A percentile compares a stretch with the other conserved stretches of the same genome.
Evolutionary conservation across 2,797 vertebrate species (phyloP).

Genomic region (Pantherophis vulpinus): DNA sequence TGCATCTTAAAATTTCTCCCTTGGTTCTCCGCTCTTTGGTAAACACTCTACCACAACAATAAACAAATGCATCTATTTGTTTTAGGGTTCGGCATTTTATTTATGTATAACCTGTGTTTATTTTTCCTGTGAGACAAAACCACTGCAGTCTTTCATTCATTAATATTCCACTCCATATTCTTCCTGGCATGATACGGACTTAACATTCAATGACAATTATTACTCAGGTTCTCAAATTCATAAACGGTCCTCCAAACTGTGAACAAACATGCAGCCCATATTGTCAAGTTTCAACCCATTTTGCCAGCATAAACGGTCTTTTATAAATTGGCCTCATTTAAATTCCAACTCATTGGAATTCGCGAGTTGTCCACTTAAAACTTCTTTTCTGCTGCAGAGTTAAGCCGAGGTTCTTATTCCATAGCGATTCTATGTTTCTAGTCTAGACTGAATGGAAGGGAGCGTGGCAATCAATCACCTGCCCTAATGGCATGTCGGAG

Average conservation of each 20-base stretch:
- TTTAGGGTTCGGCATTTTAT: not conserved
- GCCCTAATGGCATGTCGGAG: not conserved
- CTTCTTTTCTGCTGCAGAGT: not conserved
- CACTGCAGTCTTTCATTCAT: not conserved
- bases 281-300: not conserved
- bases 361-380: not conserved
- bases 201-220: not conserved
- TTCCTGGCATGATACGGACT: not conserved
- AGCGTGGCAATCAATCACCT: not conserved
- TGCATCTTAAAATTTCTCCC: not conserved
- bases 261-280: not conserved
- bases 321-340: not conserved
- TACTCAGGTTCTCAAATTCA: not conserved
- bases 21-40: not conserved
- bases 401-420: not conserved
- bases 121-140: not conserved
- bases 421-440: not conserved
- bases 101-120: not conserved
- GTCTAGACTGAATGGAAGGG: not conserved
- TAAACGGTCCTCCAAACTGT: not conserved
- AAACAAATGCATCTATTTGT: not conserved
- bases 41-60: not conserved
- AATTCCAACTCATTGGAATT: not conserved
- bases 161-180: not conserved
- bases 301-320: not conserved